A percentile compares a stretch with the other conserved stretches of the same genome.
phyloP scores from a whole-genome alignment of 2,797 vertebrate genomes.

The Poecile montanus region DNA sequence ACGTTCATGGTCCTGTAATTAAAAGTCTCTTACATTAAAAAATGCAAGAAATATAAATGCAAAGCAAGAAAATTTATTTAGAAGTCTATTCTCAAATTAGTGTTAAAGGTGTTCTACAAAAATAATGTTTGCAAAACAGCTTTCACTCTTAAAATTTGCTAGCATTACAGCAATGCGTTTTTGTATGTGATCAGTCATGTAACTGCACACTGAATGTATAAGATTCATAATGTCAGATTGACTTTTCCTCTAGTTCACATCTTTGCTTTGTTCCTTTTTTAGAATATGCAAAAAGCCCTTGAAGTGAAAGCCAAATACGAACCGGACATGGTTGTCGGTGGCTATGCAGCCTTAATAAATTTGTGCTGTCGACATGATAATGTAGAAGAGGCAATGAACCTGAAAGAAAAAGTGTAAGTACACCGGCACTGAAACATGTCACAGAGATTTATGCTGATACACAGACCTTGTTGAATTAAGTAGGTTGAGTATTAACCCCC shows the following conservation, averaged over 20 bases:
- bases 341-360: conserved; percentile 87
- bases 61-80: neutral
- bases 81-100: neutral
- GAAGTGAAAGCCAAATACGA: conserved; percentile 89
- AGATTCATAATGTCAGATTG: conserved; percentile 51
- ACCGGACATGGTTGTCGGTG: conserved; percentile 80
- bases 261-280: conserved; percentile 70
- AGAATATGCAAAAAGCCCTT: conserved; percentile 91
- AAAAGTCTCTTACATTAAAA: neutral
- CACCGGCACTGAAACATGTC: conserved; percentile 67
- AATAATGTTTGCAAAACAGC: neutral
- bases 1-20: neutral
- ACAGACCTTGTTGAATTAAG: conserved; percentile 70
- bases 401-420: conserved; percentile 96
- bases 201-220: neutral
- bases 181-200: neutral
- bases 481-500: conserved; percentile 64
- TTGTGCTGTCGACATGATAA: conserved; percentile 90
- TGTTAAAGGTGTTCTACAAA: neutral
- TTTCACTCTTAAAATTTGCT: neutral
- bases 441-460: conserved; percentile 66
- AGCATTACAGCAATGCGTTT: neutral
- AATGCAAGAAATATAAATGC: neutral
- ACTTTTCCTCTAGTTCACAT: conserved; percentile 58
- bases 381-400: conserved; percentile 87